A percentile compares a stretch with the other conserved stretches of the same genome.
Conservation (phyloP, 2,888 invertebrate species). For the Bibio marci region DNA sequence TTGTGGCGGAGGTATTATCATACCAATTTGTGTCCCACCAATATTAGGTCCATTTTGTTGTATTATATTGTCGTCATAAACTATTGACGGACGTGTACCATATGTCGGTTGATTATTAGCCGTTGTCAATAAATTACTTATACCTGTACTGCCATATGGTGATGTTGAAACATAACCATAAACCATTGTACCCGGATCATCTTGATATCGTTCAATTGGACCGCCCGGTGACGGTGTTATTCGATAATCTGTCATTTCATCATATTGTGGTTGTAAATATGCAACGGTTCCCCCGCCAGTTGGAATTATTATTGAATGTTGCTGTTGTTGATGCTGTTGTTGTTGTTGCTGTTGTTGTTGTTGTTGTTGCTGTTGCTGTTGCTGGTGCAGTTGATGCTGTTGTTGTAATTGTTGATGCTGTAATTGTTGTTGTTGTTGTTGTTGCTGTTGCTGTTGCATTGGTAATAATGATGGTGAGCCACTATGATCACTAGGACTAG, state of each 20-base stretch:
- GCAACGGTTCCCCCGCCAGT: slow-evolving; percentile 30
- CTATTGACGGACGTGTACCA: slow-evolving; percentile 26
- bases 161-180: slow-evolving; percentile 49
- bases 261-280: slow-evolving; percentile 37
- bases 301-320: slow-evolving; percentile 10
- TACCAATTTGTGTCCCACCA: slow-evolving; percentile 10
- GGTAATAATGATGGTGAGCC: slow-evolving; percentile 36
- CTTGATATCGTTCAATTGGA: slow-evolving; percentile 41
- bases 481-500: slow-evolving; percentile 38
- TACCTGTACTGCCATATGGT: slow-evolving; percentile 33
- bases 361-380: slow-evolving; percentile 29
- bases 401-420: no score
- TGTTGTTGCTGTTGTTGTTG: slow-evolving; percentile 14
- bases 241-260: slow-evolving; percentile 33
- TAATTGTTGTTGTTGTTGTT: slow-evolving; percentile 6
- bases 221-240: slow-evolving; percentile 44
- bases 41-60: slow-evolving; percentile 17
- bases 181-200: slow-evolving; percentile 37
- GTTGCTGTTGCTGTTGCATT: slow-evolving; percentile 23
- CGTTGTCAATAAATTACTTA: slow-evolving; percentile 15
- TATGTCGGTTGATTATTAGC: slow-evolving; percentile 29
- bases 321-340: no score
- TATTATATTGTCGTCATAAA: slow-evolving; percentile 34
- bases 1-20: slow-evolving; percentile 6
- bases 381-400: slow-evolving; percentile 27